Conservation (phyloP, 1,140 invertebrate genomes). For the Leptinotarsa lineolata region DNA sequence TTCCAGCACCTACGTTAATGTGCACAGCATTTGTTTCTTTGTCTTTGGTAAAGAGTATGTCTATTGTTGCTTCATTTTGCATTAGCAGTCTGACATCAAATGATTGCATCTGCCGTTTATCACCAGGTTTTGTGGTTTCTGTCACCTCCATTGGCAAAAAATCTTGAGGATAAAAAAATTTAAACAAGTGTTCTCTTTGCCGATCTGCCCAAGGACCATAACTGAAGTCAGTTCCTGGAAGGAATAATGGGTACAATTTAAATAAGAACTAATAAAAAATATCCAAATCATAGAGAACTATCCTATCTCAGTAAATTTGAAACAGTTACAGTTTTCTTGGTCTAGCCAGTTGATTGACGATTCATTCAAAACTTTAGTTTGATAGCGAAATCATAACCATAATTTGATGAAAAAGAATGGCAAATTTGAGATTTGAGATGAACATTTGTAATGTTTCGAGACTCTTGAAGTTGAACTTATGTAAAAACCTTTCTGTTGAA, state of each 20-base stretch:
- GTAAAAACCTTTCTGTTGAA: no score
- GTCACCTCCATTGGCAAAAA: constrained; percentile 78
- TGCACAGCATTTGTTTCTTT: constrained; percentile 96
- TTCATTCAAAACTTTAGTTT: no score
- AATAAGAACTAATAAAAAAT: no score
- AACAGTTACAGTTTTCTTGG: no score
- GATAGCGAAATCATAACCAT: no score
- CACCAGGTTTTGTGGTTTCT: constrained; percentile 79
- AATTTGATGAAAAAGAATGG: no score
- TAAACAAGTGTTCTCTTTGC: constrained; percentile 92
- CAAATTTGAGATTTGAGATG: no score
- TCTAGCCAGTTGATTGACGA: no score
- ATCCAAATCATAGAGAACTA: no score
- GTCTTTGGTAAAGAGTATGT: constrained; percentile 95
- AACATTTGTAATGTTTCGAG: no score
- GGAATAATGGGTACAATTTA: neutral
- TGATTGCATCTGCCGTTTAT: constrained; percentile 83
- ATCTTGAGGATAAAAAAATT: constrained; percentile 94
- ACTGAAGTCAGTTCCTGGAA: constrained; percentile 83
- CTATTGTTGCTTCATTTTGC: constrained; percentile 88
- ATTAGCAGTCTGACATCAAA: constrained; percentile 93
- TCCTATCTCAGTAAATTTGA: no score
- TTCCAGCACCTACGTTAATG: constrained; percentile 89
- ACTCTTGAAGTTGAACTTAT: no score
- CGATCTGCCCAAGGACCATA: constrained; percentile 98